Evolutionary conservation across 2,113 vertebrate species (phyloP).

Genomic region (Epinephelus fuscoguttatus): DNA sequence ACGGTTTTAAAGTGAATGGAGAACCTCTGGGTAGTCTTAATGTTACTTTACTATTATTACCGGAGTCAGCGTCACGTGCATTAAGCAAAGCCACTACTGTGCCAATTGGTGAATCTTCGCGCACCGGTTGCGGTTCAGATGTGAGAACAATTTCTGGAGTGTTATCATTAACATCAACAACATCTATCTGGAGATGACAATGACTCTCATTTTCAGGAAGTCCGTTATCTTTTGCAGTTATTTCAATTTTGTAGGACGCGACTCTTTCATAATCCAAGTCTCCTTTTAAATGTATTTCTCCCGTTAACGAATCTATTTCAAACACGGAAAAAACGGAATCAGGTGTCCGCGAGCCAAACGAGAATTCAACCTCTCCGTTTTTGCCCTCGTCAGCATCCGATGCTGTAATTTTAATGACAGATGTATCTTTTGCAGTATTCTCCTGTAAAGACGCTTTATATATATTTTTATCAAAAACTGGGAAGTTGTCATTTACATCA

Average conservation of each 20-base stretch:
- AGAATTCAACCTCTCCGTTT: conserved; percentile 75
- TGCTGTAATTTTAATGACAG: conserved; percentile 82
- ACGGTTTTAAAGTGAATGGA: conserved; percentile 82
- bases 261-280: conserved; percentile 73
- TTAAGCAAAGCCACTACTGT: conserved; percentile 77
- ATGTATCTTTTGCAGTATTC: conserved; percentile 76
- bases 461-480: conserved; percentile 83
- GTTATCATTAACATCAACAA: conserved; percentile 81
- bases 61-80: conserved; percentile 70
- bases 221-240: conserved; percentile 73
- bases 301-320: conserved; percentile 59
- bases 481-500: conserved; percentile 90
- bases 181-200: conserved; percentile 69
- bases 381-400: conserved; percentile 76
- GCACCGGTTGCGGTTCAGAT: conserved; percentile 65
- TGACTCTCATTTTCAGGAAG: conserved; percentile 75
- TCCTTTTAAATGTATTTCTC: conserved; percentile 70
- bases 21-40: conserved; percentile 56
- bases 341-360: conserved; percentile 59
- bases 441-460: conserved; percentile 86
- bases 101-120: conserved; percentile 64
- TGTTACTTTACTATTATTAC: conserved; percentile 64
- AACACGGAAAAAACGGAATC: conserved; percentile 62
- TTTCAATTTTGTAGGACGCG: conserved; percentile 45
- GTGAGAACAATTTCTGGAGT: conserved; percentile 74